Base-by-base conservation (phyloP, 2,888 invertebrate genomes). In the Meteorus colon region DNA sequence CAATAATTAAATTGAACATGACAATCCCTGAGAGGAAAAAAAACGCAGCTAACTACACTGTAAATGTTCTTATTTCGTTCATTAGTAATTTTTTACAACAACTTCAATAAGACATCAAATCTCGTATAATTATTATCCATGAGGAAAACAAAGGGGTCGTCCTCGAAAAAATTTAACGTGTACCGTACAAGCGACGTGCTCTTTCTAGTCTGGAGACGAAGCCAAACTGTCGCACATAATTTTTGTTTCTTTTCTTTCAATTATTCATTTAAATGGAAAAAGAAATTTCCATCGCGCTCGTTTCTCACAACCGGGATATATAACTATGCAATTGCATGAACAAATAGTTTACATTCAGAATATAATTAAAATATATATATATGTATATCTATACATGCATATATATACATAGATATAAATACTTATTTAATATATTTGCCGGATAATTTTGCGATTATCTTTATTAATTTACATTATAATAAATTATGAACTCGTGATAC, bases 191-290 rank as follows among this genome's bases (percentile, higher is more conserved):
- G 79, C 79, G 81, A 77, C 83, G 81, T 83, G 84, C 81, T 84
- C 84, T 84, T 86, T 88, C 88, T 88, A 88, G 87, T 88, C 88
- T 85, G 86, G 85, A 85, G 84, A 84, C 84, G 81, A 84, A 84
- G 81, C 81, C 82, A 82, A 84, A 83, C 81, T 82, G 83, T 82
- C 81, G 81, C 79, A 79, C 77, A 76, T 73, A 60, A 68, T 67
- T 73, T 62, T 37, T 31, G 67, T 69, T 74, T 69, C 69, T 34
- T 37, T 74, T 69, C 29, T 70, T n/a, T 65, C 34, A 68, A 65
- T 19, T n/a, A 41, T 16, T 10, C 63, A 71, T 67, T 41, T 41
- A 12, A 62, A 48, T 24, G 3, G 27, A 29, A 48, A 68, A 48
- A 27, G 16, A 29, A 68, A 37, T 14, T 55, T 19, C 29, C n/a